Percentiles rank a stretch among this genome's conserved stretches.
Evolutionary conservation across 2,888 invertebrate genomes (phyloP).

Genomic region (Buathra laborator): DNA sequence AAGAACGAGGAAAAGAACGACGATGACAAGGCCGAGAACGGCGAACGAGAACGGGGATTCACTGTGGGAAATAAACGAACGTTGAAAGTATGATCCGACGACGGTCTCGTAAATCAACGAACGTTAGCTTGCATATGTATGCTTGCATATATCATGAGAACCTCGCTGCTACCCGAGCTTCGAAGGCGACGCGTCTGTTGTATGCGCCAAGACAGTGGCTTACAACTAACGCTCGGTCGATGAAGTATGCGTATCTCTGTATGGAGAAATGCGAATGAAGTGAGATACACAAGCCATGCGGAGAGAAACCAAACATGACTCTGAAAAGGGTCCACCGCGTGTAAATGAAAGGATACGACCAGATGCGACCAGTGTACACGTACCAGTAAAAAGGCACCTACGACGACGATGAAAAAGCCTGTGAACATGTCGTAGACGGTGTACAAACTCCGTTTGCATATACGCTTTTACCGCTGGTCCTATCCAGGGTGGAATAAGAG

Average conservation of each 20-base stretch:
- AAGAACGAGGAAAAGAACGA: slow-evolving; percentile 27
- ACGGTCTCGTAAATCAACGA: slow-evolving; percentile 65
- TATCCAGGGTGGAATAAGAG: background rate
- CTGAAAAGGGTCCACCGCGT: slow-evolving; percentile 43
- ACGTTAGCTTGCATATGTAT: slow-evolving; percentile 66
- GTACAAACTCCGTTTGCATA: slow-evolving; percentile 43
- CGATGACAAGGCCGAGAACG: slow-evolving; percentile 9
- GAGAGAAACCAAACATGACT: slow-evolving; percentile 42
- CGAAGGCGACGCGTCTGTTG: slow-evolving; percentile 34
- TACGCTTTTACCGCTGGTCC: slow-evolving; percentile 25
- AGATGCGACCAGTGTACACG: slow-evolving; percentile 44
- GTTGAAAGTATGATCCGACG: slow-evolving; percentile 68
- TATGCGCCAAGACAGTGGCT: slow-evolving; percentile 29
- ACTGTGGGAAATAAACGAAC: slow-evolving; percentile 64
- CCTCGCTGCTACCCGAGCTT: slow-evolving; percentile 19
- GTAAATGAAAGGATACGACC: slow-evolving; percentile 51
- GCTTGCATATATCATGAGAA: slow-evolving; percentile 54
- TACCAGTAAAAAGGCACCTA: slow-evolving; percentile 8
- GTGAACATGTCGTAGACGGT: slow-evolving; percentile 29
- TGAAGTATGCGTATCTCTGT: slow-evolving; percentile 12
- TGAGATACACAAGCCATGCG: slow-evolving; percentile 2
- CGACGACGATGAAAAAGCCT: slow-evolving; percentile 28
- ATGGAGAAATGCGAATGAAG: slow-evolving; percentile 48
- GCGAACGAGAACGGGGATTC: slow-evolving; percentile 26
- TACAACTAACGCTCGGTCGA: slow-evolving; percentile 31